Conservation (phyloP, 2,888 invertebrate genomes). For the Calameuta idolon region DNA sequence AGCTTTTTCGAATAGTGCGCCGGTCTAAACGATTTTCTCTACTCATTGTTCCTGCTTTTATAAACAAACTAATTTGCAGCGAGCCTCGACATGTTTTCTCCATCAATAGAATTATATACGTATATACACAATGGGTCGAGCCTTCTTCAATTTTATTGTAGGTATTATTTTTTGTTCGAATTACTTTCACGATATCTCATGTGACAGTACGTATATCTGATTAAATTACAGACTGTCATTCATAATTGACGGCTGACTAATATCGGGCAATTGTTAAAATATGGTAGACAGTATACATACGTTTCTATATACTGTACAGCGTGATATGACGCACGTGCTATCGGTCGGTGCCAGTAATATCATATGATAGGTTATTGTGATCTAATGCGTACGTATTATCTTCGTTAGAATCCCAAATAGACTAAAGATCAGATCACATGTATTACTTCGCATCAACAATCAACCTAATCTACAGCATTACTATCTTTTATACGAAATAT, state of each 20-base stretch:
- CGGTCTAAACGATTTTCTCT: no score
- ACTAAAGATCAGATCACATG: not conserved
- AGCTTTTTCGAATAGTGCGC: no score
- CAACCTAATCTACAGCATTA: no score
- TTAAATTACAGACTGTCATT: not conserved
- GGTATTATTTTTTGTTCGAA: not conserved
- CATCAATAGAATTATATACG: no score
- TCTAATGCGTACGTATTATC: not conserved
- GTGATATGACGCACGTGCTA: not conserved
- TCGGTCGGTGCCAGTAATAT: not conserved
- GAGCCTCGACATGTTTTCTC: no score
- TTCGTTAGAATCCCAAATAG: not conserved
- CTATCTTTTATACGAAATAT: not conserved
- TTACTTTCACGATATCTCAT: not conserved
- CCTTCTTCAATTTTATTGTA: not conserved
- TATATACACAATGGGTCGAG: not conserved
- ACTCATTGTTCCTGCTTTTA: no score
- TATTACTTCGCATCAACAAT: no score
- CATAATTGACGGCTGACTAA: not conserved
- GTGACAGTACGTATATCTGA: not conserved
- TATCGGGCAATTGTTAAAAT: not conserved
- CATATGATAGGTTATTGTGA: not conserved
- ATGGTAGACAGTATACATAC: not conserved
- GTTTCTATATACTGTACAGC: not conserved
- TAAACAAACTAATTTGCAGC: no score